These are phyloP conservation scores for Rhinopomastus cyanomelas DNA, from an alignment of 2,113 vertebrate genomes.

Conservation along the genomic window DNA sequence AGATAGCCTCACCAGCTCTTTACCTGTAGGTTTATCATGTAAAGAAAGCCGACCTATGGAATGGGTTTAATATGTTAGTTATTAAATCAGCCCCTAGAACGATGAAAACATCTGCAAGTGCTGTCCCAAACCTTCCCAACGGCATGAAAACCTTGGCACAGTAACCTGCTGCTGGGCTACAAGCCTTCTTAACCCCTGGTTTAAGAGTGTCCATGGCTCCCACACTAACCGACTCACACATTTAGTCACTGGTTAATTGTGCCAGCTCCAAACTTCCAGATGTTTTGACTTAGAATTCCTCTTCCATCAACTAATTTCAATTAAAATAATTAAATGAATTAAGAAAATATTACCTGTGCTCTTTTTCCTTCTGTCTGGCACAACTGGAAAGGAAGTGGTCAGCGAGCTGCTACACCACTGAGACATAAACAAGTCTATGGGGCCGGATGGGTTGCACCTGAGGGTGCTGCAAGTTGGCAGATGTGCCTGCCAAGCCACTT, in stretches of 20 bases:
- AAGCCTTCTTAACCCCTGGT: not conserved
- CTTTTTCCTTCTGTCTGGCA: not conserved
- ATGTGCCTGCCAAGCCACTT: too few relatives aligned
- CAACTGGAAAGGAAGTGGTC: too few relatives aligned
- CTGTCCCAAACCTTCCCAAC: not conserved
- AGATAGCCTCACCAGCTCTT: not conserved
- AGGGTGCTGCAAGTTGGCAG: too few relatives aligned
- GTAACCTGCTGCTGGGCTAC: not conserved
- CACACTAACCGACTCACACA: accelerated
- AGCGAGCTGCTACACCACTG: too few relatives aligned
- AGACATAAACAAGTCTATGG: too few relatives aligned
- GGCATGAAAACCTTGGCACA: not conserved
- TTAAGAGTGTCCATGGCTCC: not conserved
- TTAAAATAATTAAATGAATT: not conserved
- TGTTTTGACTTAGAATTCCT: not conserved
- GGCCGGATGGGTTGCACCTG: too few relatives aligned
- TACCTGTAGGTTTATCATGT: not conserved
- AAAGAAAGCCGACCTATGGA: not conserved
- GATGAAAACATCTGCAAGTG: not conserved
- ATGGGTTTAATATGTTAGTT: not conserved
- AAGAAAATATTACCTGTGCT: not conserved
- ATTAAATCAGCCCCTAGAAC: not conserved
- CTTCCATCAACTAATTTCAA: not conserved
- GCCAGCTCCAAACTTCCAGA: not conserved
- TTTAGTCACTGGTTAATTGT: not conserved